Conservation (phyloP, 2,888 invertebrate species). For the Platycheirus rosarum region DNA sequence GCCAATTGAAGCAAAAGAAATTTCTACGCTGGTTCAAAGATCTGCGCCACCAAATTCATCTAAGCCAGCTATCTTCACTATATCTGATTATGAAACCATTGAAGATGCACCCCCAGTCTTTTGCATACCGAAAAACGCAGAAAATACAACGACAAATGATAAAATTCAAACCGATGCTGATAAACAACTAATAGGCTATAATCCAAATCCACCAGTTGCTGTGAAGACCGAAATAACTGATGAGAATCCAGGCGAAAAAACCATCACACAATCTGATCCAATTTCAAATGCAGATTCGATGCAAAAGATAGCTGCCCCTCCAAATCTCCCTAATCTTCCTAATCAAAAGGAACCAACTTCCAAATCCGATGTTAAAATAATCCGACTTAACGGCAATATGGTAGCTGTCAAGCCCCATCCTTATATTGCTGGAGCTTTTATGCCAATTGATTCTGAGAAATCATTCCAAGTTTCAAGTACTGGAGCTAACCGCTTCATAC, state of each 20-base stretch:
- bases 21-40: neutral
- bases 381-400: slow-evolving; percentile 19
- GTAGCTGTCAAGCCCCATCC: slow-evolving; percentile 11
- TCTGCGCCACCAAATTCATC: neutral
- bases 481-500: neutral
- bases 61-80: slow-evolving; percentile 30
- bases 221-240: slow-evolving; percentile 34
- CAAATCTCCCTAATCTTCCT: neutral
- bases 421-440: neutral
- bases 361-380: neutral
- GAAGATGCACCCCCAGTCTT: slow-evolving; percentile 27
- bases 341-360: neutral
- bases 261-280: neutral
- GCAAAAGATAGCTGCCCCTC: neutral
- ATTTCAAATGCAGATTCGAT: neutral
- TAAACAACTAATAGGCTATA: neutral
- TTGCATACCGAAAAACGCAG: slow-evolving; percentile 16
- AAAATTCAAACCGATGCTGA: neutral
- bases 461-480: neutral
- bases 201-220: neutral
- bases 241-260: neutral
- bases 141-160: neutral
- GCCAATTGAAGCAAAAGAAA: neutral
- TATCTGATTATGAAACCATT: slow-evolving; percentile 26
- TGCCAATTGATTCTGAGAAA: neutral